phyloP scores from a whole-genome alignment of 1,140 invertebrate genomes.

The Drosophila albomicans region DNA sequence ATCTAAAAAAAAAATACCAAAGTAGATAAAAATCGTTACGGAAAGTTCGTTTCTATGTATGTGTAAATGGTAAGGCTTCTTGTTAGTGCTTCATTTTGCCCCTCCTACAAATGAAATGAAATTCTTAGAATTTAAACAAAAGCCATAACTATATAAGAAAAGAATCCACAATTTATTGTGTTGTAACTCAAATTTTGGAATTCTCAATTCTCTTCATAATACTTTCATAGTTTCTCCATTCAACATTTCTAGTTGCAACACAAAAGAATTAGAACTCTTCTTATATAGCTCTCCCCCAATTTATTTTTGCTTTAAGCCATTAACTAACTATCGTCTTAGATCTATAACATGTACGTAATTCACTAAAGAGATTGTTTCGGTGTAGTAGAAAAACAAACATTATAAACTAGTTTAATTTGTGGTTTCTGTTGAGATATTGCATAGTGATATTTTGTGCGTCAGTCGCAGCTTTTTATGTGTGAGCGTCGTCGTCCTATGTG shows the following conservation, averaged over 20 bases:
- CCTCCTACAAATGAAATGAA: neutral
- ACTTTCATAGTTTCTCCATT: neutral
- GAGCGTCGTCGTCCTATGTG: slow-evolving; percentile 42
- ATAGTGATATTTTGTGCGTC: slow-evolving; percentile 48
- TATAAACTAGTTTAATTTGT: neutral
- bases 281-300: neutral
- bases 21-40: slow-evolving; percentile 53
- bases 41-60: slow-evolving; percentile 53
- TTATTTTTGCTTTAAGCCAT: slow-evolving; percentile 37
- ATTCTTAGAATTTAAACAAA: slow-evolving; percentile 7
- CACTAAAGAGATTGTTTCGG: slow-evolving; percentile 42
- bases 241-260: neutral
- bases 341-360: slow-evolving; percentile 42
- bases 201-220: neutral
- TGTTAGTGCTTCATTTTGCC: slow-evolving; percentile 41
- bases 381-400: slow-evolving; percentile 28
- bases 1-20: slow-evolving; percentile 28
- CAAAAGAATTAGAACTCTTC: neutral
- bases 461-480: slow-evolving; percentile 38
- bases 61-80: slow-evolving; percentile 45
- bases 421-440: slow-evolving; percentile 31
- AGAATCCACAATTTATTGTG: neutral
- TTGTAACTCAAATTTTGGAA: neutral
- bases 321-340: slow-evolving; percentile 30
- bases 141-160: neutral